Evolutionary conservation across 2,888 invertebrate species (phyloP).

Genomic region (Lysandra bellargus): DNA sequence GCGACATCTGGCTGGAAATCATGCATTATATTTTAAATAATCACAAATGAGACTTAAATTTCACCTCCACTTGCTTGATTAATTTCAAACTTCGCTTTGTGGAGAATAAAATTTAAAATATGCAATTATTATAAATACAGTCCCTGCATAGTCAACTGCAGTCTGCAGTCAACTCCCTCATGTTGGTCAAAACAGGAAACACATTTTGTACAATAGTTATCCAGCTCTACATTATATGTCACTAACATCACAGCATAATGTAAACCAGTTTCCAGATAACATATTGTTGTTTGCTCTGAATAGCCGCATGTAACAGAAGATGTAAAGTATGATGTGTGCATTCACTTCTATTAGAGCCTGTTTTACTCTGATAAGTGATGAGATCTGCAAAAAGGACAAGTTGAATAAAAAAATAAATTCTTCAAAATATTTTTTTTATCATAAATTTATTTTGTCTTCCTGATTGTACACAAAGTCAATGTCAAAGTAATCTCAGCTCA

Average conservation of each 20-base stretch:
- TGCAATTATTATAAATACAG: slow-evolving; percentile 9
- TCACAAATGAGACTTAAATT: neutral
- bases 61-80: neutral
- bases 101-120: neutral
- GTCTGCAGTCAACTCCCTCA: neutral
- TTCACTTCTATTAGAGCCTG: neutral
- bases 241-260: neutral
- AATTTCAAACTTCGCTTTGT: neutral
- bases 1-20: neutral
- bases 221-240: slow-evolving; percentile 8
- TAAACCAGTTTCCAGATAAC: slow-evolving; percentile 22
- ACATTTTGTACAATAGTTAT: neutral
- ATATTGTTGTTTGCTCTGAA: slow-evolving; percentile 27
- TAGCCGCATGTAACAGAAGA: slow-evolving; percentile 18
- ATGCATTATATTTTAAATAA: neutral
- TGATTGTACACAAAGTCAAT: neutral
- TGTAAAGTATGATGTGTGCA: neutral
- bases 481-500: neutral
- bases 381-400: neutral
- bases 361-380: neutral
- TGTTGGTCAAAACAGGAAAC: slow-evolving; percentile 2
- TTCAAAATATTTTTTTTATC: neutral
- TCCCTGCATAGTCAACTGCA: neutral
- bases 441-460: neutral
- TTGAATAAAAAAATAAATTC: too few species aligned